Evolutionary conservation across 2,888 invertebrate genomes (phyloP).

Genomic region (Sinelater perroti): DNA sequence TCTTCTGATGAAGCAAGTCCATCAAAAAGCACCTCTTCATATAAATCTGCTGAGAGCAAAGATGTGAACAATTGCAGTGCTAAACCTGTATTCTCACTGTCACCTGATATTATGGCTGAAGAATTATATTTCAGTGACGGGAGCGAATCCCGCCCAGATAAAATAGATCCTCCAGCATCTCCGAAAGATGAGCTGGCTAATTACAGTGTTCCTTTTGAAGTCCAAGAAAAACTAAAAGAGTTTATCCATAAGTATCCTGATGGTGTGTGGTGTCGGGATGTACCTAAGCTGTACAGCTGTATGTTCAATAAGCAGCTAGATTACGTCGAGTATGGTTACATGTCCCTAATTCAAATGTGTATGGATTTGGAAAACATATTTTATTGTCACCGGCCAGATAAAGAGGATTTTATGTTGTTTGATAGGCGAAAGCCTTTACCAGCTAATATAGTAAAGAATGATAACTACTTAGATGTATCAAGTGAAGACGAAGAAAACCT

Average conservation of each 20-base stretch:
- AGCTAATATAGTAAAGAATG: conserved; percentile 20
- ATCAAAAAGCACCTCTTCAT: too few species aligned
- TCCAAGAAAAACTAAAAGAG: conserved; percentile 50
- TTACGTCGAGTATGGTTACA: conserved; percentile 51
- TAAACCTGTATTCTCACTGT: too few species aligned
- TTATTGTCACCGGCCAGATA: conserved; percentile 48
- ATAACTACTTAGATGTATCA: too few species aligned
- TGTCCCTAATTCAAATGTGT: conserved; percentile 53
- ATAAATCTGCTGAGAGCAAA: too few species aligned
- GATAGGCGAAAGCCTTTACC: conserved; percentile 51
- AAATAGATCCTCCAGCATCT: too few species aligned
- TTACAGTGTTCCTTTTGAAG: conserved; percentile 46
- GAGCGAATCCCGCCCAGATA: too few species aligned
- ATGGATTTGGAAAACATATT: conserved; percentile 51
- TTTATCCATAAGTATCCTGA: conserved; percentile 58
- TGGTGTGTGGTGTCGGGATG: conserved; percentile 63
- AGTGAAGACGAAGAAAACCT: not conserved
- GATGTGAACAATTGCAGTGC: too few species aligned
- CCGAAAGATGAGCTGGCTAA: too few species aligned
- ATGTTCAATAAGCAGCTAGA: conserved; percentile 48
- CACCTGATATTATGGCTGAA: too few species aligned
- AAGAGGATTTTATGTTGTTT: conserved; percentile 55
- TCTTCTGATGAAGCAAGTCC: too few species aligned
- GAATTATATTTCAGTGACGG: too few species aligned
- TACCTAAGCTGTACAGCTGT: conserved; percentile 49